Base-by-base conservation (phyloP, 2,113 vertebrate genomes). In the Marmota flaviventris region DNA sequence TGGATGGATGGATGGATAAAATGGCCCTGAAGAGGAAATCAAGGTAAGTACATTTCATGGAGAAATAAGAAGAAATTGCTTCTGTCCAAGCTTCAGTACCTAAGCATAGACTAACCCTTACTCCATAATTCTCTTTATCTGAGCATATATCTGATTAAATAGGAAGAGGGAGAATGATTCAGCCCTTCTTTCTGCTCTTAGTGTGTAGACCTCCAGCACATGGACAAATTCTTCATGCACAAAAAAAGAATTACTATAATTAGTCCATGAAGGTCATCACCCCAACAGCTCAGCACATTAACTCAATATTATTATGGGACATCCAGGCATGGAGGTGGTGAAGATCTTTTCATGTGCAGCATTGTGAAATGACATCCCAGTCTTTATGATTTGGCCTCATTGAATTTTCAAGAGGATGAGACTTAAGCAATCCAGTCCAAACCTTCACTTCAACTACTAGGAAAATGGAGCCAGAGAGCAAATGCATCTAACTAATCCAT, bases 371-470 rank as follows among this genome's bases (percentile, higher is more conserved):
- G 72, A 5, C 10, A 82, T 85, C 63, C 77, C 12, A 69, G 16
- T 76, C 81, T 63, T 56, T 89, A 27, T 56, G 48, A 14, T 58
- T 92, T 88, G 51, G 14, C 91, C 53, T 85, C 61, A 77, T 58
- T 76, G 84, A 77, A 58, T 82, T 94, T 93, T 76, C n/a, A 94
- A 2, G 58, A 78, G 24, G 37, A 70, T 42, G 27, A 85, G 58
- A 70, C 69, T 73, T 45, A 65, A n/a, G 65, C 20, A 79, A 58
- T 34, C 85, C 72, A 82, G 27, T 45, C 14, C 22, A 92, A 70
- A 82, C 0, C 12, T 90, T 82, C 42, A 42, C 65, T 84, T 90
- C 70, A 85, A 81, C 20, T 24, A 65, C 45, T 82, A 20, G 20
- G 37, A 89, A 53, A 81, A 73, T 48, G 6, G 94, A 61, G 18